Conservation (phyloP, 2,888 invertebrate genomes). For the Marronus borbonicus region DNA sequence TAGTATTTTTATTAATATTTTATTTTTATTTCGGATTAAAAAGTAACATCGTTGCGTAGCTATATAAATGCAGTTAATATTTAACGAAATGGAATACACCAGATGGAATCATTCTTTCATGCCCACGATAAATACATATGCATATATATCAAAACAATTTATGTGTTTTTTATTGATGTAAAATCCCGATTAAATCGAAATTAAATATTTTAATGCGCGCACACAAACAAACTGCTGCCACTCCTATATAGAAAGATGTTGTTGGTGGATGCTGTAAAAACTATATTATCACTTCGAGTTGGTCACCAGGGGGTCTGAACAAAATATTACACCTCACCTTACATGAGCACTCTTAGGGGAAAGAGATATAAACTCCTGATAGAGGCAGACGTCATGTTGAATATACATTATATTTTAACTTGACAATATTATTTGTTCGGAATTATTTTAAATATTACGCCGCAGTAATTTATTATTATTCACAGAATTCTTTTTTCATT, state of each 20-base stretch:
- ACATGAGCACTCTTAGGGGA: conserved; percentile 56
- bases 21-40: neutral
- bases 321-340: conserved; percentile 65
- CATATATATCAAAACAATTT: conserved; percentile 60
- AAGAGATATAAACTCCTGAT: conserved; percentile 55
- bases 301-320: conserved; percentile 65
- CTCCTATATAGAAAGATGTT: conserved; percentile 59
- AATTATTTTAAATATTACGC: conserved; percentile 54
- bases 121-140: conserved; percentile 22
- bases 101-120: conserved; percentile 7
- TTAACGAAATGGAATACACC: neutral
- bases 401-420: conserved; percentile 58
- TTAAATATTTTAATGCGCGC: conserved; percentile 67
- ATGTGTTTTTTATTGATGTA: conserved; percentile 68
- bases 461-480: conserved; percentile 43
- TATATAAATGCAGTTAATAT: conserved; percentile 3
- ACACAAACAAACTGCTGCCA: conserved; percentile 62
- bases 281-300: conserved; percentile 68
- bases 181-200: conserved; percentile 68
- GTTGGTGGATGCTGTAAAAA: conserved; percentile 66
- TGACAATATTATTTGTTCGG: conserved; percentile 60
- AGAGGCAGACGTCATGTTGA: conserved; percentile 57
- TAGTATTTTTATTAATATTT: neutral
- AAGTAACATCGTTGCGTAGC: neutral
- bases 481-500: neutral